Evolutionary conservation across 2,113 vertebrate genomes (phyloP).

Genomic region (Myanophis thanlyinensis): DNA sequence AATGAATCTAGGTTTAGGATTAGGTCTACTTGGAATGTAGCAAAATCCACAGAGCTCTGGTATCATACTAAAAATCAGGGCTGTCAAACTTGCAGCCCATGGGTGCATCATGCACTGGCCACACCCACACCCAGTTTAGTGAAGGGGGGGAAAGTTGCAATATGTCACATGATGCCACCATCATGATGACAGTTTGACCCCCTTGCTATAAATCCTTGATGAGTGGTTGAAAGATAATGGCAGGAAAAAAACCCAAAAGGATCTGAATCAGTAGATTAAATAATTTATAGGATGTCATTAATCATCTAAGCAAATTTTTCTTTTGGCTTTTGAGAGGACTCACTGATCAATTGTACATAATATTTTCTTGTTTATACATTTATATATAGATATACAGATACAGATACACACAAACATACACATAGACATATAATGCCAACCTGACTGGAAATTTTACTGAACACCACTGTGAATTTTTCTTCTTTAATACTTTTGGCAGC

Average conservation of each 20-base stretch:
- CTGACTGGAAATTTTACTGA: neutral
- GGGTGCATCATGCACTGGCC: no score
- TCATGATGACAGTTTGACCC: no score
- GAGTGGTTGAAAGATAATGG: neutral
- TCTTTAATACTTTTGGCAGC: neutral
- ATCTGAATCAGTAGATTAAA: neutral
- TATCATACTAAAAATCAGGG: no score
- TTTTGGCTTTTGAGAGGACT: neutral
- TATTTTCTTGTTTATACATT: neutral
- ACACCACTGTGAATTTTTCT: neutral
- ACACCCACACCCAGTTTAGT: no score
- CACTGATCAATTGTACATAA: neutral
- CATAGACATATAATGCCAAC: neutral
- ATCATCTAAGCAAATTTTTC: neutral
- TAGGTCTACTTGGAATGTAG: no score
- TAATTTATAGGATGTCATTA: neutral
- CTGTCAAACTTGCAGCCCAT: no score
- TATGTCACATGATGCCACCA: no score
- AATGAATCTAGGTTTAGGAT: no score
- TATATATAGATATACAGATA: neutral
- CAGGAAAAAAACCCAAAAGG: neutral
- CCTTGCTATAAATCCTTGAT: neutral
- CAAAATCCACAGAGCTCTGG: no score
- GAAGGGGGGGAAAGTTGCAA: no score
- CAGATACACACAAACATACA: no score